These are phyloP conservation scores for Lophius americanus DNA, from an alignment of 2,797 vertebrate genomes.

Conservation along the genomic window DNA sequence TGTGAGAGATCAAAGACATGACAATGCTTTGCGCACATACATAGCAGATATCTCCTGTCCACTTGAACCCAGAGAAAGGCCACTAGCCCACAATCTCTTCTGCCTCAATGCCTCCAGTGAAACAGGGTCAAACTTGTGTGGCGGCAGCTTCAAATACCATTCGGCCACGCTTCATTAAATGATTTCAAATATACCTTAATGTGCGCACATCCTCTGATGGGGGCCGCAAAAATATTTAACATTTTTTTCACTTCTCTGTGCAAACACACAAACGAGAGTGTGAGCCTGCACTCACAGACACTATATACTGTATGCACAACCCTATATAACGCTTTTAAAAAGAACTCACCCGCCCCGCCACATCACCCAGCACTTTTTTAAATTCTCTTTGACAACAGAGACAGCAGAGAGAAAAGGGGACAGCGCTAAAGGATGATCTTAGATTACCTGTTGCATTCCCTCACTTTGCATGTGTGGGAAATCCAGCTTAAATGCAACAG, in stretches of 20 bases:
- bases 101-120: constrained; percentile 78
- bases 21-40: constrained; percentile 34
- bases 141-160: constrained; percentile 76
- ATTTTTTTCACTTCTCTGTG: constrained; percentile 52
- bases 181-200: constrained; percentile 82
- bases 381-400: constrained; percentile 34
- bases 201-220: constrained; percentile 64
- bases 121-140: constrained; percentile 85
- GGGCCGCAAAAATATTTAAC: constrained; percentile 53
- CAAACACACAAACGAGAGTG: constrained; percentile 34
- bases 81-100: constrained; percentile 78
- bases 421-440: constrained; percentile 26
- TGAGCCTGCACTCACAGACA: constrained; percentile 14
- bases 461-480: constrained; percentile 37
- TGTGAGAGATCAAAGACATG: constrained; percentile 30
- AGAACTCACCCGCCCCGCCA: background rate
- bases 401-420: constrained; percentile 8
- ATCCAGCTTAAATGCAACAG: constrained; percentile 7
- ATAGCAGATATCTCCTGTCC: constrained; percentile 29
- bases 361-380: constrained; percentile 16
- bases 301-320: constrained; percentile 27
- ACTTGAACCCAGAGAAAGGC: constrained; percentile 64
- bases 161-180: constrained; percentile 83
- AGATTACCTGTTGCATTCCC: constrained; percentile 33
- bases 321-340: constrained; percentile 17